Evolutionary conservation across 2,888 invertebrate genomes (phyloP).

Genomic region (Iphiclides podalirius): DNA sequence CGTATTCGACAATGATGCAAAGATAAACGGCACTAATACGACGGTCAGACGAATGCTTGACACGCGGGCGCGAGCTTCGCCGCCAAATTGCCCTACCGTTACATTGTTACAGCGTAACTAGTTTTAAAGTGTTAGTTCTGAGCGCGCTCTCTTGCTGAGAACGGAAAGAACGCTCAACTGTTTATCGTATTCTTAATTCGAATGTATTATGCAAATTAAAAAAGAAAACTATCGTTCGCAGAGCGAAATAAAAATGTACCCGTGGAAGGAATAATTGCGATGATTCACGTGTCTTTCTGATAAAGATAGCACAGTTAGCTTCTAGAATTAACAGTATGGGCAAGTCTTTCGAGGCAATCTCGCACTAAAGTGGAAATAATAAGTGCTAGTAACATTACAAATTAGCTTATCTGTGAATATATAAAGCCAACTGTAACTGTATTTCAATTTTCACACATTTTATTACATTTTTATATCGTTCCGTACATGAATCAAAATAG

Average conservation of each 20-base stretch:
- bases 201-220: not conserved
- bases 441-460: no score
- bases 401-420: not conserved
- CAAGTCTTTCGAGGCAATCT: no score
- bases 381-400: no score
- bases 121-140: conserved; percentile 16
- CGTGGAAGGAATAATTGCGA: not conserved
- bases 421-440: no score
- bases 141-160: not conserved
- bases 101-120: conserved; percentile 19
- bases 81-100: conserved; percentile 18
- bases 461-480: no score
- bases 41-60: no score
- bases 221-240: conserved; percentile 8
- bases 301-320: not conserved
- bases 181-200: not conserved
- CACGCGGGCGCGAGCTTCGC: not conserved
- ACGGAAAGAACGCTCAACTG: not conserved
- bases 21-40: no score
- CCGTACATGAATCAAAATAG: no score
- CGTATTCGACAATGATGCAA: no score
- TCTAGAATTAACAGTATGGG: not conserved
- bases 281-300: not conserved
- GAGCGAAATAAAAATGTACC: conserved; percentile 1
- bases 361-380: no score